These are phyloP conservation scores for Mya arenaria DNA, from an alignment of 1,140 invertebrate genomes.

Conservation along the genomic window DNA sequence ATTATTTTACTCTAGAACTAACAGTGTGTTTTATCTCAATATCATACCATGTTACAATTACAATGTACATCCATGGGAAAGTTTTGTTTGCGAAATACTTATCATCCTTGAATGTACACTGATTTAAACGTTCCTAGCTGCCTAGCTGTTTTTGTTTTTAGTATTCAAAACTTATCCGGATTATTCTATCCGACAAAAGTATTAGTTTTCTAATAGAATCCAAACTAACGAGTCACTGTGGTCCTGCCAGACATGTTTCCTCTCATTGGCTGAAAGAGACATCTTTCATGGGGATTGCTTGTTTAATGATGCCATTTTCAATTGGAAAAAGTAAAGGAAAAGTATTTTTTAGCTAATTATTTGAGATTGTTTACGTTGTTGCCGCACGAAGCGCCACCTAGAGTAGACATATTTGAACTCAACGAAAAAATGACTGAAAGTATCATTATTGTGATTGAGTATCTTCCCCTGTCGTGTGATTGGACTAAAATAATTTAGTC, in stretches of 20 bases:
- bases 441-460: not conserved
- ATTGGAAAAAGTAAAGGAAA: not conserved
- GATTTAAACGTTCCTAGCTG: not conserved
- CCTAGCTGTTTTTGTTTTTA: not conserved
- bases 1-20: no score
- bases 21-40: not conserved
- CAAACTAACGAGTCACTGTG: constrained; percentile 44
- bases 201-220: not conserved
- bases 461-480: not conserved
- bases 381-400: constrained; percentile 9
- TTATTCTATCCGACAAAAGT: not conserved
- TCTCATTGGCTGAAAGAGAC: constrained; percentile 39
- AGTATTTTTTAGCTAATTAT: not conserved
- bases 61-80: not conserved
- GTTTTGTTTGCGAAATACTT: not conserved
- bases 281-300: constrained; percentile 11
- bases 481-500: not conserved
- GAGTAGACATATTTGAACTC: not conserved
- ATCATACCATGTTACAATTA: not conserved
- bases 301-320: not conserved
- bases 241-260: constrained; percentile 33
- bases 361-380: constrained; percentile 47
- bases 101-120: no score
- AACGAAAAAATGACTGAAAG: not conserved
- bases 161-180: not conserved